A percentile compares a stretch with the other conserved stretches of the same genome.
These are phyloP conservation scores for Drosophila kohkoa DNA, from an alignment of 1,140 invertebrate species.

Conservation along the genomic window DNA sequence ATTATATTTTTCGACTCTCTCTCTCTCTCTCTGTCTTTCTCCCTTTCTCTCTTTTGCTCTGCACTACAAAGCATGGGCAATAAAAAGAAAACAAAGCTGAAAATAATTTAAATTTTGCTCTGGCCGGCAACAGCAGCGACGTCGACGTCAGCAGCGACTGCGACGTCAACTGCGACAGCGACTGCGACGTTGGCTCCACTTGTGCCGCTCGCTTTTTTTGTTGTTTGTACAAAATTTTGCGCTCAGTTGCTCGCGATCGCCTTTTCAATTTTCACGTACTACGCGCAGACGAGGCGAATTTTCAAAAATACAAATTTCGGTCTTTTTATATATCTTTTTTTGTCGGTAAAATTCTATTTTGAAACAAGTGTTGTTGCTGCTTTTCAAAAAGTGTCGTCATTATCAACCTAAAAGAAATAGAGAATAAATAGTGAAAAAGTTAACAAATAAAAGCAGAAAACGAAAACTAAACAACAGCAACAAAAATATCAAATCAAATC, in stretches of 20 bases:
- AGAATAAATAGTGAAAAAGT: slow-evolving; percentile 23
- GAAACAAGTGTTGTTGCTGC: slow-evolving; percentile 10
- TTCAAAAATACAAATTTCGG: slow-evolving; percentile 27
- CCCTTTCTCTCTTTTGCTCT: background rate
- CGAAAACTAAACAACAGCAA: slow-evolving; percentile 18
- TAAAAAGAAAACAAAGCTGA: slow-evolving; percentile 76
- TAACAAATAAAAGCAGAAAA: slow-evolving; percentile 11
- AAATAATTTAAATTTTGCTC: slow-evolving; percentile 80
- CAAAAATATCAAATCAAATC: slow-evolving; percentile 5
- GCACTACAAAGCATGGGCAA: slow-evolving; percentile 47
- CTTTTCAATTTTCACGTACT: slow-evolving; percentile 83
- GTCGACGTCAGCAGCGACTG: background rate
- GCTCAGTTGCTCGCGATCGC: slow-evolving; percentile 83
- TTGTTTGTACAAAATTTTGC: slow-evolving; percentile 80
- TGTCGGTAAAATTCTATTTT: slow-evolving; percentile 13
- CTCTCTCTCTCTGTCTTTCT: background rate
- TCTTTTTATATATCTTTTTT: slow-evolving; percentile 8
- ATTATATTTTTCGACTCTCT: background rate
- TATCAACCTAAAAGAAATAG: background rate
- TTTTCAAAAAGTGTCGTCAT: slow-evolving; percentile 2
- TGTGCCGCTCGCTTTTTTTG: slow-evolving; percentile 38
- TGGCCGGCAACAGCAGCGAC: slow-evolving; percentile 36
- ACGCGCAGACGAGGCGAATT: slow-evolving; percentile 21
- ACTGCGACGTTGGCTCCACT: slow-evolving; percentile 38
- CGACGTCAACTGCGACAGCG: slow-evolving; percentile 45